Evolutionary conservation across 2,888 invertebrate species (phyloP).

Genomic region (Anoncus sp.): DNA sequence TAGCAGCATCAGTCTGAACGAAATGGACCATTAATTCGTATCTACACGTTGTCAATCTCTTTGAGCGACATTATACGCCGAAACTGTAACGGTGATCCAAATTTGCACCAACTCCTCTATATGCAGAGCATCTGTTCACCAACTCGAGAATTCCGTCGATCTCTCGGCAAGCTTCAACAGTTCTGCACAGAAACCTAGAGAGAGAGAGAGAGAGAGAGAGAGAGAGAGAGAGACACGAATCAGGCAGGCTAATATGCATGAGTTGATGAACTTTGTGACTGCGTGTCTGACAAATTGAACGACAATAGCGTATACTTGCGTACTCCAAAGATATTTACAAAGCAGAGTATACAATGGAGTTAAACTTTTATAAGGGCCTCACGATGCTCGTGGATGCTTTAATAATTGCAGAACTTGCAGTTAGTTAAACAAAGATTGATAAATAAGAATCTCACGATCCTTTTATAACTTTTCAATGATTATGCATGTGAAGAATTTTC

Average conservation of each 20-base stretch:
- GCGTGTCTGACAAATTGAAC: background rate
- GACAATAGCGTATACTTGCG: constrained; percentile 1
- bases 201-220: too few species aligned
- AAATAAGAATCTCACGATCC: too few species aligned
- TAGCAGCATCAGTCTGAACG: background rate
- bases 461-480: too few species aligned
- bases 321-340: too few species aligned
- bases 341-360: too few species aligned
- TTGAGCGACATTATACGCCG: background rate
- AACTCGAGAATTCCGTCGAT: constrained; percentile 26
- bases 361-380: too few species aligned
- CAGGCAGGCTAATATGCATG: constrained; percentile 12
- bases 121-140: background rate
- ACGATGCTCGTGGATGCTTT: too few species aligned
- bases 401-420: too few species aligned
- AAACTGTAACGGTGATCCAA: background rate
- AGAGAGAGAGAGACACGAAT: too few species aligned
- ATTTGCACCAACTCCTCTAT: background rate
- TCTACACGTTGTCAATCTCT: background rate
- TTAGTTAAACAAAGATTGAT: too few species aligned
- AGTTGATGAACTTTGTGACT: constrained; percentile 23
- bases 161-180: constrained; percentile 6
- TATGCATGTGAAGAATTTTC: too few species aligned
- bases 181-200: too few species aligned
- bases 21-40: background rate